These are phyloP conservation scores for Exocentrus adspersus DNA, from an alignment of 2,888 invertebrate genomes.

Conservation along the genomic window DNA sequence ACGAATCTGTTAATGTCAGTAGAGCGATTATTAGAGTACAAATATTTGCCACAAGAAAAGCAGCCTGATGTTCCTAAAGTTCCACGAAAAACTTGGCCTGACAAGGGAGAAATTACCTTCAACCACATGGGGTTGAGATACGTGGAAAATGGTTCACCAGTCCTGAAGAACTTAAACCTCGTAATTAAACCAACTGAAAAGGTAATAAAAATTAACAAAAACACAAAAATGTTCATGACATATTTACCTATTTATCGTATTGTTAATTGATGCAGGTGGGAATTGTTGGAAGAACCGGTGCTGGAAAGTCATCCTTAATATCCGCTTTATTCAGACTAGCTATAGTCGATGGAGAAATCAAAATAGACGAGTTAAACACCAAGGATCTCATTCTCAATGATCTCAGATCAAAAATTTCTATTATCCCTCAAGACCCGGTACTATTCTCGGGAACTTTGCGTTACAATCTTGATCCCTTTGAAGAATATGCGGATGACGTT, in stretches of 20 bases:
- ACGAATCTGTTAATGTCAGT: slow-evolving; percentile 82
- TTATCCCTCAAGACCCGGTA: slow-evolving; percentile 66
- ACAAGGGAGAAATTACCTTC: slow-evolving; percentile 72
- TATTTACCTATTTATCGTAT: slow-evolving; percentile 50
- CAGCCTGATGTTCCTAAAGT: slow-evolving; percentile 65
- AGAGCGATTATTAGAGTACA: slow-evolving; percentile 86
- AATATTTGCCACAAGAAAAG: slow-evolving; percentile 71
- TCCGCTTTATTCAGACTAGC: slow-evolving; percentile 82
- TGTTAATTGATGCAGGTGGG: slow-evolving; percentile 70
- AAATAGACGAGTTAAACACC: slow-evolving; percentile 76
- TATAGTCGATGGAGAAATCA: slow-evolving; percentile 74
- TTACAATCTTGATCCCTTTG: slow-evolving; percentile 80
- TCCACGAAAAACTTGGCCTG: slow-evolving; percentile 74
- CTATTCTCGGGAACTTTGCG: slow-evolving; percentile 75
- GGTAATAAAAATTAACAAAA: slow-evolving; percentile 57
- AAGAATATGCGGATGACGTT: slow-evolving; percentile 73
- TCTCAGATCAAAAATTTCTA: slow-evolving; percentile 66
- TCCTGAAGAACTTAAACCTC: slow-evolving; percentile 78
- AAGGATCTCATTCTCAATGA: slow-evolving; percentile 68
- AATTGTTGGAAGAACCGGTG: slow-evolving; percentile 86
- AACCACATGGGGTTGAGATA: slow-evolving; percentile 74
- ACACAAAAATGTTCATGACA: too few relatives aligned
- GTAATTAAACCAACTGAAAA: slow-evolving; percentile 76
- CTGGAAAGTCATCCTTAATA: slow-evolving; percentile 83
- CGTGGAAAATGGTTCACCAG: slow-evolving; percentile 69